A percentile compares a stretch with the other conserved stretches of the same genome.
phyloP scores from a whole-genome alignment of 1,140 invertebrate genomes.

The Aporrectodea caliginosa region DNA sequence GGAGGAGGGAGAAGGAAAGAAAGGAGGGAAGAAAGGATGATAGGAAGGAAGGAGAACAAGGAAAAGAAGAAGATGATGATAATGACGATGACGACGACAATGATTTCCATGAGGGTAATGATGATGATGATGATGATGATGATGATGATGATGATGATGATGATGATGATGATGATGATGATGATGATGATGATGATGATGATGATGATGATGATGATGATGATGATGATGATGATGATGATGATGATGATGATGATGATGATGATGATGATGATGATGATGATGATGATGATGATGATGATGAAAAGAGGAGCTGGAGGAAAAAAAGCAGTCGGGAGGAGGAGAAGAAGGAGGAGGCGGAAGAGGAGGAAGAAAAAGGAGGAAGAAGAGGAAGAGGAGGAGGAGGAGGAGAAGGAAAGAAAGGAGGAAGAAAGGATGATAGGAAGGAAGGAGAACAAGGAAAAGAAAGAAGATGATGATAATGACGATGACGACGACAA shows the following conservation, averaged over 20 bases:
- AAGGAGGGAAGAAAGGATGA: too few relatives aligned
- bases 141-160: constrained; percentile 17
- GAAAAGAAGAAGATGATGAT: constrained; percentile 21
- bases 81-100: constrained; percentile 1
- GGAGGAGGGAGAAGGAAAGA: too few relatives aligned
- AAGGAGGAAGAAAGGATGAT: too few relatives aligned
- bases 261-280: not conserved
- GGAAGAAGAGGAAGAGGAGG: not conserved
- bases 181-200: constrained; percentile 15
- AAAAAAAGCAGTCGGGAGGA: too few relatives aligned
- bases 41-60: too few relatives aligned
- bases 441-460: too few relatives aligned
- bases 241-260: constrained; percentile 18
- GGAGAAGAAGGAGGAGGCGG: too few relatives aligned
- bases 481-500: too few relatives aligned
- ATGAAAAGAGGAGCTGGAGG: not conserved
- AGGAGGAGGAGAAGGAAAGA: not conserved
- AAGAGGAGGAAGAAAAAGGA: too few relatives aligned
- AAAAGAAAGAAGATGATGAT: not conserved
- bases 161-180: constrained; percentile 21
- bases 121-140: constrained; percentile 25
- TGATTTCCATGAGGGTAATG: too few relatives aligned
- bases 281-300: not conserved
- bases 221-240: constrained; percentile 12
- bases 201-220: constrained; percentile 14